Conservation (phyloP, 2,797 vertebrate species). For the Brachymystax lenok region DNA sequence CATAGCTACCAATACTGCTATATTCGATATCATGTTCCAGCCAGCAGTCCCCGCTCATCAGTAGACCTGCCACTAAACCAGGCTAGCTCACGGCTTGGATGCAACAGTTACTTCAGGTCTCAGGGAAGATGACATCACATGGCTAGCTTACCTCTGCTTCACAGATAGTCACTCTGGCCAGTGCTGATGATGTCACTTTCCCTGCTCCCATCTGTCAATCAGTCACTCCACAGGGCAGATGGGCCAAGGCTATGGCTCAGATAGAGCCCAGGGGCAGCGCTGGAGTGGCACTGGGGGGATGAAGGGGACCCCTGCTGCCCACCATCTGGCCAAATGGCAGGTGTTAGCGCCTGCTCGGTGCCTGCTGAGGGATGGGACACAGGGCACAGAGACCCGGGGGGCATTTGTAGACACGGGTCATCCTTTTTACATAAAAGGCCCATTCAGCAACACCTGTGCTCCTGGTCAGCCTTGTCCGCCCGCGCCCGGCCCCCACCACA, state of each 20-base stretch:
- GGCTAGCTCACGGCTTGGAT: background rate
- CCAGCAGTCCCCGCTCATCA: background rate
- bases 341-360: conserved; percentile 64
- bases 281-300: conserved; percentile 59
- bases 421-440: conserved; percentile 65
- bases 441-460: conserved; percentile 73
- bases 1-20: background rate
- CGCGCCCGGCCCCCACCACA: conserved; percentile 19
- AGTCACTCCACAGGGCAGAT: conserved; percentile 42
- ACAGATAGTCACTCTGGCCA: background rate
- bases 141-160: background rate
- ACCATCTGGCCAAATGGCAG: conserved; percentile 78
- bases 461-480: conserved; percentile 59
- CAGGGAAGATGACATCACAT: background rate
- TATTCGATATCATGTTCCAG: background rate
- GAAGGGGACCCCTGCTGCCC: conserved; percentile 64
- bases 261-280: conserved; percentile 61
- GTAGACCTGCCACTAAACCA: background rate
- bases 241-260: conserved; percentile 57
- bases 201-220: conserved; percentile 30
- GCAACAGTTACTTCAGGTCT: background rate
- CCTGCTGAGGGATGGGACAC: conserved; percentile 63
- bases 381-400: conserved; percentile 59
- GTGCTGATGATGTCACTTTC: conserved; percentile 21
- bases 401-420: conserved; percentile 70